These are phyloP conservation scores for Mastacembelus armatus DNA, from an alignment of 2,797 vertebrate genomes.

Conservation along the genomic window DNA sequence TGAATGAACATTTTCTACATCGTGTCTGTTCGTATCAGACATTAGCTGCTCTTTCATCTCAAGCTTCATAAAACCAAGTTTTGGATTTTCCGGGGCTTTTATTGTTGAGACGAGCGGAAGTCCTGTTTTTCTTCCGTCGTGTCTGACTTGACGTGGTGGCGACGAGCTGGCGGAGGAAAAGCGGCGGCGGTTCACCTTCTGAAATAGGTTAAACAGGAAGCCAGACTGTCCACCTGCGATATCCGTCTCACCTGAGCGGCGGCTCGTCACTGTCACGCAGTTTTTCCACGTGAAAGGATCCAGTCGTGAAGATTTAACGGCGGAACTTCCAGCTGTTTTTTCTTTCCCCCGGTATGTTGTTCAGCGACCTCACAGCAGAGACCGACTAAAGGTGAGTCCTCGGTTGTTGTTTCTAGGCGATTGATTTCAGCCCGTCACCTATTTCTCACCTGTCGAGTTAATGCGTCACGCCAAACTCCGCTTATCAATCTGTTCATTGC, in stretches of 20 bases:
- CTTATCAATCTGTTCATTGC: neutral
- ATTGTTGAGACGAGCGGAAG: no score
- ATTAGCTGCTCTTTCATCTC: no score
- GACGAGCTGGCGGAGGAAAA: conserved; percentile 43
- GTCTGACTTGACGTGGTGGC: neutral
- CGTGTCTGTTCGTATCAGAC: no score
- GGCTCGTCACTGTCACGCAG: neutral
- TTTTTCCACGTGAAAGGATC: neutral
- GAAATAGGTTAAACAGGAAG: conserved; percentile 82
- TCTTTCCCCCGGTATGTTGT: neutral
- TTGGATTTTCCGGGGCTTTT: no score
- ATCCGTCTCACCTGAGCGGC: neutral
- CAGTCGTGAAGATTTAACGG: conserved; percentile 3
- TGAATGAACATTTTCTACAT: no score
- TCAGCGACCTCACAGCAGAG: conserved; percentile 14
- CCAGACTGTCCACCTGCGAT: conserved; percentile 65
- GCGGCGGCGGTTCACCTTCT: conserved; percentile 52
- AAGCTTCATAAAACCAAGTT: no score
- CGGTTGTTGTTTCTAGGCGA: neutral
- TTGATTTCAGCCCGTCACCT: neutral
- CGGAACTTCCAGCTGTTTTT: conserved; percentile 27
- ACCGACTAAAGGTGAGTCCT: conserved; percentile 56
- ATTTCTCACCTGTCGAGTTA: neutral
- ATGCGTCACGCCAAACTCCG: conserved; percentile 8
- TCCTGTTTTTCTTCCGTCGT: neutral